Base-by-base conservation (phyloP, 2,113 vertebrate species). In the Grammomys surdaster region DNA sequence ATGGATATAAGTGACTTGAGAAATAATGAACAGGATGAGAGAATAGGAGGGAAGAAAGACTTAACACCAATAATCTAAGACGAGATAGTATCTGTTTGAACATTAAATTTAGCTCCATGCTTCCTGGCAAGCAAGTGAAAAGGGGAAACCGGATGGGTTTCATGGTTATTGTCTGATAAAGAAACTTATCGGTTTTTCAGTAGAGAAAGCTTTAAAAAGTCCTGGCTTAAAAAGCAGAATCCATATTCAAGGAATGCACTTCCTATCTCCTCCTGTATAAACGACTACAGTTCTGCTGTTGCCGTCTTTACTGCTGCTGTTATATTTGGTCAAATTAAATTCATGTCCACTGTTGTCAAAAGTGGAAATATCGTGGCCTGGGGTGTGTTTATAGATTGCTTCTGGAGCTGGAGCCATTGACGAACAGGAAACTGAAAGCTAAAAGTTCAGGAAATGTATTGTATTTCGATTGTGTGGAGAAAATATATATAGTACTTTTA, bases 371-470 rank as follows among this genome's bases (percentile, higher is more conserved):
- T 76, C 72, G 67, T 82, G 40, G 43, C 82, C 82, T 90, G 72
- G 84, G 46, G 56, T 88, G 73, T 97, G 89, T 97, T 96, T 97
- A 92, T 94, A 7, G 78, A 90, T 93, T 95, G 91, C 94, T 65
- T 96, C 89, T 95, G 87, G 94, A 92, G 86, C 77, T 89, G 93
- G 92, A 87, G 88, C 93, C 84, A 86, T 65, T 97, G 97, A 97
- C 78, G 73, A 97, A 97, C 89, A 95, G 98, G 97, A 98, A 97
- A 96, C 96, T 96, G 94, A 97, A 98, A 97, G 96, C 97, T 96
- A 46, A 89, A 97, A 96, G 97, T 94, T 97, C 96, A 98, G 97
- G 97, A 97, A 98, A 97, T 97, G 95, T 93, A 89, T 97, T 97
- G 81, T 97, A 91, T 95, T 96, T 95, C 86, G 56, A 89, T 82